Base-by-base conservation (phyloP, 2,797 vertebrate species). In the Pantherophis vulpinus region DNA sequence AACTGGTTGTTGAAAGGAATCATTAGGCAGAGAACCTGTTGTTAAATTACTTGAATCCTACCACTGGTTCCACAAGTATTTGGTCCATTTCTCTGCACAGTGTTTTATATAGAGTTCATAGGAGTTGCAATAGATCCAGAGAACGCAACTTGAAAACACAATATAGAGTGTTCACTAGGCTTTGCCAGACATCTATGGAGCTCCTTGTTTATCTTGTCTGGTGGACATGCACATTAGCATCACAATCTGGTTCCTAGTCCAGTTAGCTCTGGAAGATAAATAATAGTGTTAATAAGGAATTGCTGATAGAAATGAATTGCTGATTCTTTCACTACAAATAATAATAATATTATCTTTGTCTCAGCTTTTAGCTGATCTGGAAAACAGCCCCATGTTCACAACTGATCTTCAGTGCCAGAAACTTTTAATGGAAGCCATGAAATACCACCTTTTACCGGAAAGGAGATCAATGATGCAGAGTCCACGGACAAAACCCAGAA, bases 381-480 rank as follows among this genome's bases (percentile, higher is more conserved):
- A 99, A 97, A 99, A 99, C 94, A 99, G 99, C 93, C 98, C 99
- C 91, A 99, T 99, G 98, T 99, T 99, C 97, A 98, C 98, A 42
- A 98, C 98, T 14, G 98, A 99, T 94, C 97, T 99, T 91, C 99
- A 99, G 95, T 99, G 99, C 94, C 99, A 99, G 96, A 99, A 99
- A 79, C 98, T 99, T 18, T 97, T 99, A 23, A 99, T 99, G 98
- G 99, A 99, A 97, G 99, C 99, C 90, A 99, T 99, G 99, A 99
- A 99, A 95, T 99, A 99, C 92, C 99, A 99, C 93, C 98, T 99
- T 1, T 96, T 99, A 87, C 99, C 99, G 4, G 99, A 99, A 92
- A 98, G 99, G 93, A 97, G 99, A 10, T 98, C 98, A 9, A 99
- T 99, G 99, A 98, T 99, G 97, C 99, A 99, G 96, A 99, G 99